Evolutionary conservation across 2,888 invertebrate genomes (phyloP).

Genomic region (Muscina levida): DNA sequence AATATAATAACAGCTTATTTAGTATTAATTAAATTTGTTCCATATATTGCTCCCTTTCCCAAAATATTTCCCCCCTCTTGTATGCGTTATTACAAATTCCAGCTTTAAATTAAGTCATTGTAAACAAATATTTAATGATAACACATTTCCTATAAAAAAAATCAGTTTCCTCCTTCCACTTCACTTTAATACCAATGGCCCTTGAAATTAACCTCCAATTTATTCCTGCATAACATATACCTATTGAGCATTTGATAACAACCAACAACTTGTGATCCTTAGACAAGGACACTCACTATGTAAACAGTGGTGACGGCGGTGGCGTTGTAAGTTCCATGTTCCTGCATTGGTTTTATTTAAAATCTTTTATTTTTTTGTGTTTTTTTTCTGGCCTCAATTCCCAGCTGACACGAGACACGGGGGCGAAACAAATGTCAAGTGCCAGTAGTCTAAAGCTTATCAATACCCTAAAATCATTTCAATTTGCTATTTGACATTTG

Average conservation of each 20-base stretch:
- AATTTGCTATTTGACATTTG: constrained; percentile 58
- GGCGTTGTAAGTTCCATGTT: no score
- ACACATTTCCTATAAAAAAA: not conserved
- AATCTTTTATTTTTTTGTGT: no score
- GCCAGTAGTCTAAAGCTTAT: constrained; percentile 60
- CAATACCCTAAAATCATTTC: constrained; percentile 57
- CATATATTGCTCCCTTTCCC: no score
- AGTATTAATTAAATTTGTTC: no score
- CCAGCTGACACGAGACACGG: not conserved
- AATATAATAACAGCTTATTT: no score
- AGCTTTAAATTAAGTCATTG: no score
- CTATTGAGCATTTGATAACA: not conserved
- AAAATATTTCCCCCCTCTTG: no score
- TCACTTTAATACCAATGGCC: not conserved
- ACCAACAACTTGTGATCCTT: no score
- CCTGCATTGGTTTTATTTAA: no score
- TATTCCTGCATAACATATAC: not conserved
- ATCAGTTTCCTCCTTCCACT: not conserved
- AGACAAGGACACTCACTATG: not conserved
- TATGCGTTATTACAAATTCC: no score
- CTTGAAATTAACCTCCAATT: constrained; percentile 4
- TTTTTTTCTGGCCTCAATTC: not conserved
- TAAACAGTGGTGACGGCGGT: no score
- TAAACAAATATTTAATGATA: no score
- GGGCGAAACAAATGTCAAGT: constrained; percentile 70